phyloP scores from a whole-genome alignment of 2,797 vertebrate species.

The Epinephelus coioides region DNA sequence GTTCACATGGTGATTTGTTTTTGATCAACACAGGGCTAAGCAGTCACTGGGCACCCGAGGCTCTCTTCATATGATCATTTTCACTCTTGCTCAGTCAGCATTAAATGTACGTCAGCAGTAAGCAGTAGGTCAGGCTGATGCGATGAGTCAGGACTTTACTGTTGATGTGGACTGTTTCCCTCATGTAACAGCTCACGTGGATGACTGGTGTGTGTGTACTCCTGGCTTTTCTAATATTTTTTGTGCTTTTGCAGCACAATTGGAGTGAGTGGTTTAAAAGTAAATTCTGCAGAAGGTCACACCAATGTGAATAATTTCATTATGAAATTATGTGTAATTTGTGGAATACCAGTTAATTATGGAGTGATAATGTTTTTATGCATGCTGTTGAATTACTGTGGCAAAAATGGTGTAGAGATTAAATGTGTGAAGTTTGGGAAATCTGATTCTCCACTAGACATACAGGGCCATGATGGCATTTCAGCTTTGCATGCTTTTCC shows the following conservation, averaged over 20 bases:
- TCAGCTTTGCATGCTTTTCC: too few species aligned
- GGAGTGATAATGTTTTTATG: neutral
- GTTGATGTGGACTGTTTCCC: neutral
- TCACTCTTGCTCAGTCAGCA: conserved; percentile 4
- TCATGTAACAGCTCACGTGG: neutral
- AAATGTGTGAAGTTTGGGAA: neutral
- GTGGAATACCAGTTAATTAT: neutral
- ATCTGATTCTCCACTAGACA: neutral
- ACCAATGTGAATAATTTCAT: neutral
- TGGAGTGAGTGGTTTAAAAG: neutral
- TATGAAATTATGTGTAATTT: neutral
- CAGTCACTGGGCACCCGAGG: neutral
- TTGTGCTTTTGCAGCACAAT: neutral
- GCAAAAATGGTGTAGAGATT: neutral
- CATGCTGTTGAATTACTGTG: neutral
- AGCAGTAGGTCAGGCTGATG: conserved; percentile 23
- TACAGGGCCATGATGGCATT: too few species aligned
- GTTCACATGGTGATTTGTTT: conserved; percentile 12
- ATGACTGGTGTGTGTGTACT: neutral
- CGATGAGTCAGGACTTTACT: conserved; percentile 31
- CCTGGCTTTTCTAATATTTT: neutral
- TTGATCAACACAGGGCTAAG: conserved; percentile 5
- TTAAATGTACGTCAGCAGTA: conserved; percentile 26
- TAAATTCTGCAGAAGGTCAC: neutral
- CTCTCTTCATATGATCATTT: neutral